Conservation (phyloP, 2,113 vertebrate species). For the Amia ocellicauda region DNA sequence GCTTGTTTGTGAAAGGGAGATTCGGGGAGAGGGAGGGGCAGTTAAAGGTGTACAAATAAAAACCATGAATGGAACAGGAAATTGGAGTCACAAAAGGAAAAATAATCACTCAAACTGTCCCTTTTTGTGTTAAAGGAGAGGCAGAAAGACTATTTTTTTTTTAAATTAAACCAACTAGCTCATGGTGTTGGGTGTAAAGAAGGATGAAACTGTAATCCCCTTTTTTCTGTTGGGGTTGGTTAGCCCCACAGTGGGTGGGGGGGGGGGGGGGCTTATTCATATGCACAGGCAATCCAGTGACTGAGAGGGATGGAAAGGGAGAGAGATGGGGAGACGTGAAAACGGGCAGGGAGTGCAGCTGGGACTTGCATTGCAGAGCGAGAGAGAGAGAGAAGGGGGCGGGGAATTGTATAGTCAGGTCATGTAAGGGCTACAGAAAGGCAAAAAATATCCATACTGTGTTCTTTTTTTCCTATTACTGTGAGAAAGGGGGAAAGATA, state of each 20-base stretch:
- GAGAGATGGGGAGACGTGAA: not conserved
- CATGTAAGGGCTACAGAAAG: not conserved
- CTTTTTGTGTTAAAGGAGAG: too few relatives aligned
- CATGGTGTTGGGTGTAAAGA: too few relatives aligned
- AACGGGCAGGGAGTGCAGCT: constrained; percentile 9
- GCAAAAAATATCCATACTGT: too few relatives aligned
- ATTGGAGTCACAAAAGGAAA: not conserved
- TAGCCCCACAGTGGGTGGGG: not conserved
- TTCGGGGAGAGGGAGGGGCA: not conserved
- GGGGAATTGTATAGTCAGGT: not conserved
- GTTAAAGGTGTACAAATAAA: not conserved
- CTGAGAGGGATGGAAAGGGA: not conserved
- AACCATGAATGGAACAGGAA: not conserved
- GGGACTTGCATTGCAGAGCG: not conserved
- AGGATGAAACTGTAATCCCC: not conserved
- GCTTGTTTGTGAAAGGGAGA: not conserved
- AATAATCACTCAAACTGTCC: too few relatives aligned
- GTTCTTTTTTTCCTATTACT: not conserved
- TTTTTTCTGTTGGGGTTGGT: constrained; percentile 10
- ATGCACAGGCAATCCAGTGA: not conserved
- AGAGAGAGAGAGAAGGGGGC: not conserved
- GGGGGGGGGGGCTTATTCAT: constrained; percentile 15
- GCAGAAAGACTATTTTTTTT: too few relatives aligned
- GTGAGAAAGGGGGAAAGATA: too few relatives aligned
- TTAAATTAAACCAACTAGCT: too few relatives aligned